A percentile compares a stretch with the other conserved stretches of the same genome.
These are phyloP conservation scores for Gymnoscopelus microlampas DNA, from an alignment of 2,797 vertebrate genomes.

Conservation along the genomic window DNA sequence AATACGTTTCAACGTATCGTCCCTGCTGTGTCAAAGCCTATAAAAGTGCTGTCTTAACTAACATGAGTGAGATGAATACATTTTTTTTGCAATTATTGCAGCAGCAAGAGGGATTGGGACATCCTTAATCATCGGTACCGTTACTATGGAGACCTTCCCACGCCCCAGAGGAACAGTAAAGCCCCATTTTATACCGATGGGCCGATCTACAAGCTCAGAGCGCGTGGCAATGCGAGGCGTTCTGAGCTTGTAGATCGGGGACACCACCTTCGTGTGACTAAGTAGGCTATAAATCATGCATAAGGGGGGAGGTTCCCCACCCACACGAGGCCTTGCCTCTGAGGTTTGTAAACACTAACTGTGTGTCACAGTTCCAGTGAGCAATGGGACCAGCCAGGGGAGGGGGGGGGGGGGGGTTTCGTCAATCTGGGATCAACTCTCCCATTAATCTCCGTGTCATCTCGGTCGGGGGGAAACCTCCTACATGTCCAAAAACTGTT, in stretches of 20 bases:
- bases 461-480: too few relatives aligned
- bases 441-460: slow-evolving; percentile 38
- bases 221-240: too few relatives aligned
- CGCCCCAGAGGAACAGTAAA: slow-evolving; percentile 25
- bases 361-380: slow-evolving; percentile 45
- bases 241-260: too few relatives aligned
- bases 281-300: too few relatives aligned
- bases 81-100: too few relatives aligned
- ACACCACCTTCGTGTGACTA: too few relatives aligned
- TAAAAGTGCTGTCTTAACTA: too few relatives aligned
- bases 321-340: slow-evolving; percentile 28
- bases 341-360: slow-evolving; percentile 38
- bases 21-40: too few relatives aligned
- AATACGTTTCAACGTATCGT: too few relatives aligned
- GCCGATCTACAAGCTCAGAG: too few relatives aligned
- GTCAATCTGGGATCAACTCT: slow-evolving; percentile 47
- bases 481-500: too few relatives aligned
- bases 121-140: slow-evolving; percentile 31
- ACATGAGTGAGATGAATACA: too few relatives aligned
- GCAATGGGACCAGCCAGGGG: slow-evolving; percentile 21
- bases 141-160: slow-evolving; percentile 39
- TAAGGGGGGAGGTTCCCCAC: neutral
- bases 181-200: neutral
- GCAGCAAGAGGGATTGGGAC: slow-evolving; percentile 16
- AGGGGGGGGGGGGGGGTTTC: slow-evolving; percentile 41